A percentile compares a stretch with the other conserved stretches of the same genome.
Conservation (phyloP, 2,797 vertebrate genomes). For the Tadarida brasiliensis region DNA sequence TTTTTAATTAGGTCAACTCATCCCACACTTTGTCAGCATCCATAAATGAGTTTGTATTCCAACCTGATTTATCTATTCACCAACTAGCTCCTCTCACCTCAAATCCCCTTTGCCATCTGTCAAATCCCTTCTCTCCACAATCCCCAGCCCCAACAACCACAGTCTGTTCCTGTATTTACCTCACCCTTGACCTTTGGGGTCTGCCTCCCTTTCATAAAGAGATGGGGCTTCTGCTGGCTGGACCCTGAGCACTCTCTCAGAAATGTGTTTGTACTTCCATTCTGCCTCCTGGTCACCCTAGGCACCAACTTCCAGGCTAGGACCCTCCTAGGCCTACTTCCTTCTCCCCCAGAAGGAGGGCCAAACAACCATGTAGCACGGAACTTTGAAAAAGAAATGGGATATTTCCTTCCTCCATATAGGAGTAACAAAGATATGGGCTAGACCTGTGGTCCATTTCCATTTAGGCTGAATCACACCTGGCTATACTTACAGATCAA, state of each 20-base stretch:
- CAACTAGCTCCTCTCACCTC: neutral
- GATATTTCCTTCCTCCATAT: neutral
- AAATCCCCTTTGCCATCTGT: neutral
- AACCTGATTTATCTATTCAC: neutral
- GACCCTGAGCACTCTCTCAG: neutral
- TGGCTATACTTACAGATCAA: neutral
- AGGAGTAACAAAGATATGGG: neutral
- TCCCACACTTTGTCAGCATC: neutral
- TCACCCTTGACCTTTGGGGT: neutral
- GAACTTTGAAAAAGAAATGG: neutral
- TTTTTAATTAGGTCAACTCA: neutral
- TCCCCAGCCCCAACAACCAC: neutral
- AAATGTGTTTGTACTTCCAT: neutral
- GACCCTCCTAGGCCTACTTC: neutral
- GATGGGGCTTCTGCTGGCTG: neutral
- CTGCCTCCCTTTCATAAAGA: slow-evolving; percentile 2
- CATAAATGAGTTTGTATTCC: neutral
- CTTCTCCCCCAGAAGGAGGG: neutral
- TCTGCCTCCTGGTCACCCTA: neutral
- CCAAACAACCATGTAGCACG: neutral
- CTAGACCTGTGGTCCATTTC: neutral
- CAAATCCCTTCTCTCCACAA: neutral
- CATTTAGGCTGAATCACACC: neutral
- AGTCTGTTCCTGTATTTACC: neutral
- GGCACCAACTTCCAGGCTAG: neutral